Evolutionary conservation across 2,113 vertebrate species (phyloP), one percentile per base, ranked within the genome.

Genomic region (Emydura subglobosa): DNA sequence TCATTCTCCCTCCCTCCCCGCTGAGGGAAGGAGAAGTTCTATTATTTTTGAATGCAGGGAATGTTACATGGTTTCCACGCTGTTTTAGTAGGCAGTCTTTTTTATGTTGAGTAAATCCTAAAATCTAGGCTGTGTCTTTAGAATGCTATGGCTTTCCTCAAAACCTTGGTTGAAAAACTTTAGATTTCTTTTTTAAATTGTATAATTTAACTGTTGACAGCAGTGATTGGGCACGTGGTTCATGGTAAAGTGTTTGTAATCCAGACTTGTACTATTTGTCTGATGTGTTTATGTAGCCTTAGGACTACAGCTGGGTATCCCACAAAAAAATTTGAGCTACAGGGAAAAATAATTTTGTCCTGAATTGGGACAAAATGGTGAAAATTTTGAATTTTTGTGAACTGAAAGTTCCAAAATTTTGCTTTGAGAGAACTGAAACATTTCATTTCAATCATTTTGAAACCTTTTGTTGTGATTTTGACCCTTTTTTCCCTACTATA

Each of bases 131-230:
- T 10, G 6, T 87, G 7, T 90, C 76, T 94, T 92, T 79, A 86
- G 79, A 91, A 93, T 85, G 51, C 65, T 90, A 88, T 13, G 53
- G 14, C 21, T 96, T 94, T 93, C 85, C 95, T 91, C 86, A 96
- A 74, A 95, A 81, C 1, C 21, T 91, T 87, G 85, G 90, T 1
- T 87, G 55, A 93, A 97, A 95, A 92, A 14, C 44, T 89, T 95
- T 84, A 82, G 47, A 6, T 85, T 72, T 91, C n/a, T 92, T 88
- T 93, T 84, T 68, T 90, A 82, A 96, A 83, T 51, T 82, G 5
- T 59, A 44, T 51, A 55, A 24, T 49, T 82, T 95, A 79, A 50
- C 53, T 91, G 25, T 86, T 90, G 87, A 79, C 59, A 82, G 54
- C 19, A 2, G 0, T 49, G 55, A 9, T 10, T 92, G 11, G 12